Percentiles rank a stretch among this genome's conserved stretches.
These are phyloP conservation scores for Amphimallon solstitiale DNA, from an alignment of 2,888 invertebrate genomes.

Conservation along the genomic window DNA sequence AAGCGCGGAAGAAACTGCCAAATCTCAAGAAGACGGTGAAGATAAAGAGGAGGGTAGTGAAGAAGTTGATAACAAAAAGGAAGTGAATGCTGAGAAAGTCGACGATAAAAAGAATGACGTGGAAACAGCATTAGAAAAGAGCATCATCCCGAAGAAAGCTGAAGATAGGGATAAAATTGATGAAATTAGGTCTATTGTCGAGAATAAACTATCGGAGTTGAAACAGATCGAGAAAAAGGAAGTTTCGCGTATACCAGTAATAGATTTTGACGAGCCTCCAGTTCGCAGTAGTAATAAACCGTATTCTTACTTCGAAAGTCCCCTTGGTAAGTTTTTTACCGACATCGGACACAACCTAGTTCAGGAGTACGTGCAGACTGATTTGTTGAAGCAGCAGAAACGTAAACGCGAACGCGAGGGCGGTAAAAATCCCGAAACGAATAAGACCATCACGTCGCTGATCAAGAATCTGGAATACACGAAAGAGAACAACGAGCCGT, in stretches of 20 bases:
- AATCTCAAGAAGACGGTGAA: slow-evolving; percentile 66
- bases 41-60: slow-evolving; percentile 70
- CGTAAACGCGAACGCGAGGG: slow-evolving; percentile 81
- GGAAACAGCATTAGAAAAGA: slow-evolving; percentile 58
- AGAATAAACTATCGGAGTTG: slow-evolving; percentile 51
- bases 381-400: slow-evolving; percentile 87
- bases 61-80: slow-evolving; percentile 57
- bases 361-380: slow-evolving; percentile 93
- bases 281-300: slow-evolving; percentile 49
- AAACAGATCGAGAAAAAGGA: slow-evolving; percentile 47
- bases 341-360: slow-evolving; percentile 91
- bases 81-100: slow-evolving; percentile 67
- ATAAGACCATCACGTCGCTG: slow-evolving; percentile 82
- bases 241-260: slow-evolving; percentile 56
- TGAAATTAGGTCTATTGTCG: slow-evolving; percentile 48
- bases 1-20: slow-evolving; percentile 42
- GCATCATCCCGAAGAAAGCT: slow-evolving; percentile 62
- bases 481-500: slow-evolving; percentile 86
- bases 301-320: slow-evolving; percentile 82
- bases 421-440: slow-evolving; percentile 74
- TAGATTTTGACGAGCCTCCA: slow-evolving; percentile 11
- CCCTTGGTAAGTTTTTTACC: slow-evolving; percentile 89
- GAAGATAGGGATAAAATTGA: slow-evolving; percentile 35
- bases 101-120: slow-evolving; percentile 66
- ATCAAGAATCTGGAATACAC: slow-evolving; percentile 87